A percentile compares a stretch with the other conserved stretches of the same genome.
Conservation (phyloP, 2,113 vertebrate genomes). For the Gorilla gorilla region DNA sequence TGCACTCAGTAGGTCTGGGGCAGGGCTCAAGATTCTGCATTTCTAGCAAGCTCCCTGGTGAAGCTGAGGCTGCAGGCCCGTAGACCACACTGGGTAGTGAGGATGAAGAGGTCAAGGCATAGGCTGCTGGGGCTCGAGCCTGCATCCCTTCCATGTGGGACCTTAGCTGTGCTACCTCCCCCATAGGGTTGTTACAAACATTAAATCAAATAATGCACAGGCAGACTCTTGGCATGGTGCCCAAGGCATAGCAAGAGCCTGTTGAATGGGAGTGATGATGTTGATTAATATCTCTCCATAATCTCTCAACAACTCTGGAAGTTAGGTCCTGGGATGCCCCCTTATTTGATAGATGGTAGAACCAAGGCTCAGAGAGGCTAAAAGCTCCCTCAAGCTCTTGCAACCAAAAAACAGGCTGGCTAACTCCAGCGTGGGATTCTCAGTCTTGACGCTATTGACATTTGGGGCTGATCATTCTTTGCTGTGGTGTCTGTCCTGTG, state of each 20-base stretch:
- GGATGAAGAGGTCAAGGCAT: not conserved
- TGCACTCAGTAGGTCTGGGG: not conserved
- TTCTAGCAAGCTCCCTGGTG: not conserved
- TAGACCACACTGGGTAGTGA: not conserved
- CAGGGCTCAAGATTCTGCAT: not conserved
- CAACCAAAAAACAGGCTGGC: not conserved
- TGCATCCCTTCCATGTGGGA: not conserved
- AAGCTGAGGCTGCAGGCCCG: not conserved
- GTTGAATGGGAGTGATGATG: not conserved
- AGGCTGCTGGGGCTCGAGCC: not conserved
- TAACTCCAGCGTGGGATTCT: not conserved
- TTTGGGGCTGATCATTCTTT: not conserved
- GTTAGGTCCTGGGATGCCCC: not conserved
- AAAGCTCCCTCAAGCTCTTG: not conserved
- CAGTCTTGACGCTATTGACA: fast-evolving
- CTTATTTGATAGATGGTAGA: not conserved
- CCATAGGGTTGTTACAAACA: not conserved
- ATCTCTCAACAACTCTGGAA: not conserved
- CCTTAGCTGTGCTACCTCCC: not conserved
- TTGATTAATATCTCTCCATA: not conserved
- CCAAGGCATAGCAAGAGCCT: not conserved
- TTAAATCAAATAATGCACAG: not conserved
- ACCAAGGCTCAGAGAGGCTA: not conserved
- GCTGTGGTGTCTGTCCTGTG: no score
- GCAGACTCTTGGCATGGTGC: not conserved